These are phyloP conservation scores for Mionectes macconnelli DNA, from an alignment of 2,113 vertebrate species.

Conservation along the genomic window DNA sequence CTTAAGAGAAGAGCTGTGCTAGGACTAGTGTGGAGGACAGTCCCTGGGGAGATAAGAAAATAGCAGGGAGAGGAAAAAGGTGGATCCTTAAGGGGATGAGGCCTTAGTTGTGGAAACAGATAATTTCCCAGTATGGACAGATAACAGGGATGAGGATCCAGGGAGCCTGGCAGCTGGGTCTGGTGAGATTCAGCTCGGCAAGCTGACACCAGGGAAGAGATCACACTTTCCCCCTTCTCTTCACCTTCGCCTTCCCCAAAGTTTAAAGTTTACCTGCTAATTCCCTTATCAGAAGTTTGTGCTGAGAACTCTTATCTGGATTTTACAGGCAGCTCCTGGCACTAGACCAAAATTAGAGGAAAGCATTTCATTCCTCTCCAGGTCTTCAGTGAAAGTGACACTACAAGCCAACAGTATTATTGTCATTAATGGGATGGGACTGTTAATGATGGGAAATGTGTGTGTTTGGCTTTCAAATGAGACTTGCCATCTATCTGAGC, in stretches of 20 bases:
- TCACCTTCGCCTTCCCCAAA: neutral
- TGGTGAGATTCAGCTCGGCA: neutral
- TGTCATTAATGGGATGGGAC: slow-evolving; percentile 52
- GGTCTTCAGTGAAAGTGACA: slow-evolving; percentile 11
- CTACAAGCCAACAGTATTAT: slow-evolving; percentile 1
- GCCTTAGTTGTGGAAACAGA: neutral
- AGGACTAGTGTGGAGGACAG: neutral
- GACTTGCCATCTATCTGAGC: slow-evolving; percentile 13
- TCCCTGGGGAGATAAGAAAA: neutral
- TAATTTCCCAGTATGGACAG: neutral
- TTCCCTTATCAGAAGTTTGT: slow-evolving; percentile 43
- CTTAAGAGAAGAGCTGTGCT: neutral
- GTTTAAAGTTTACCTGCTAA: slow-evolving; percentile 61
- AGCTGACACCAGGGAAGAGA: neutral
- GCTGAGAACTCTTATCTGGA: slow-evolving; percentile 63
- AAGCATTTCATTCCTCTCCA: slow-evolving; percentile 27
- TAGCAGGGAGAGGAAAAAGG: neutral
- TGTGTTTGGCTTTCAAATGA: slow-evolving; percentile 45
- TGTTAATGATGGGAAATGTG: slow-evolving; percentile 51
- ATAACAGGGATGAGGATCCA: neutral
- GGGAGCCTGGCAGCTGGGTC: neutral
- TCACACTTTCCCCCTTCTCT: neutral
- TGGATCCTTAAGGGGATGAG: neutral
- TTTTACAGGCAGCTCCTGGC: slow-evolving; percentile 67
- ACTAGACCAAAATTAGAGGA: neutral